phyloP scores from a whole-genome alignment of 2,888 invertebrate species.

The Cactoblastis cactorum region DNA sequence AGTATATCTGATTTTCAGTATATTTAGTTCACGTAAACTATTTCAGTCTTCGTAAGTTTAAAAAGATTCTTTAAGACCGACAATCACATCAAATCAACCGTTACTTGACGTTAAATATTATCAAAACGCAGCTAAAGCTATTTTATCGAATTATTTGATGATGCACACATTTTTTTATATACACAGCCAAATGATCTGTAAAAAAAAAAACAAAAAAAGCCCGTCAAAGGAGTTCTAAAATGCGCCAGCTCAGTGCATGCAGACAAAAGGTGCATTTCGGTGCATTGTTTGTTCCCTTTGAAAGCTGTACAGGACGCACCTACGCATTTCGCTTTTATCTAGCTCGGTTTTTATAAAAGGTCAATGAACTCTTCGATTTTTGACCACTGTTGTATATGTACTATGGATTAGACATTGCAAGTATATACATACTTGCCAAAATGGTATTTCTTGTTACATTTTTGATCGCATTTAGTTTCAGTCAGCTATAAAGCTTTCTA shows the following conservation, averaged over 20 bases:
- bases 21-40: no score
- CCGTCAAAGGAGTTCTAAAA: constrained; percentile 33
- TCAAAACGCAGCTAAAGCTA: no score
- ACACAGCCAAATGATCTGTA: constrained; percentile 2
- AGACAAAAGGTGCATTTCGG: constrained; percentile 47
- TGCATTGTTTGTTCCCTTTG: constrained; percentile 40
- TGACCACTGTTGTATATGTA: background rate
- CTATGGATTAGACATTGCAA: background rate
- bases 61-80: no score
- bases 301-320: constrained; percentile 23
- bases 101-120: no score
- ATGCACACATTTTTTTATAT: background rate
- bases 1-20: no score
- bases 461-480: no score
- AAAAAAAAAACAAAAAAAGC: background rate
- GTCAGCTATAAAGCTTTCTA: no score
- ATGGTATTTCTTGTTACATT: no score
- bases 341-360: background rate
- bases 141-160: no score
- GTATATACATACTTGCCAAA: no score
- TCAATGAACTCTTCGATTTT: constrained; percentile 4
- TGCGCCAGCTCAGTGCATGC: constrained; percentile 41
- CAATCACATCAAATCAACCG: no score
- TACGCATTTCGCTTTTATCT: constrained; percentile 1
- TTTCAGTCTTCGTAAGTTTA: no score